Conservation (phyloP, 2,113 vertebrate genomes). For the Lepisosteus osseus region DNA sequence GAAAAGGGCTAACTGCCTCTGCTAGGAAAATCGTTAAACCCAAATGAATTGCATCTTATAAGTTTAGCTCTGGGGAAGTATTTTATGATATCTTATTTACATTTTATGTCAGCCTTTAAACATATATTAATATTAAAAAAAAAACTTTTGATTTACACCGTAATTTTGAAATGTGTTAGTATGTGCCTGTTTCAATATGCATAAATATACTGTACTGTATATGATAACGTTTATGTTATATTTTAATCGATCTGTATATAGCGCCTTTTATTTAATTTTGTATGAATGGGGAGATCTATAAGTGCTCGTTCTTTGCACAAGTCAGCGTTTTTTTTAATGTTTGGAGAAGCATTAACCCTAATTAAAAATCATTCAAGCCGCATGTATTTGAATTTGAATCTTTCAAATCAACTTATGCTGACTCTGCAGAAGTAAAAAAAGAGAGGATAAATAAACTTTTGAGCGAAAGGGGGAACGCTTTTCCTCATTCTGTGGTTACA, state of each 20-base stretch:
- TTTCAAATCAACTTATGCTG: conserved; percentile 51
- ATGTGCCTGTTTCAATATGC: too few relatives aligned
- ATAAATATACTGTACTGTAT: too few relatives aligned
- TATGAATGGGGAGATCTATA: too few relatives aligned
- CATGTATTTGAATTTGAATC: conserved; percentile 28
- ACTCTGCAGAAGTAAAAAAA: conserved; percentile 38
- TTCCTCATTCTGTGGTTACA: neutral
- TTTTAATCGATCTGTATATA: too few relatives aligned
- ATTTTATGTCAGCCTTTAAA: conserved; percentile 9
- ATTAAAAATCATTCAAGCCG: conserved; percentile 38
- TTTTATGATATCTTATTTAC: too few relatives aligned
- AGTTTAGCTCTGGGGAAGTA: neutral
- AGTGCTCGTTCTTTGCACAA: too few relatives aligned
- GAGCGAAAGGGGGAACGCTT: conserved; percentile 8
- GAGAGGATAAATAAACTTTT: conserved; percentile 3
- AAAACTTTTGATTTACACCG: too few relatives aligned
- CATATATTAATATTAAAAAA: too few relatives aligned
- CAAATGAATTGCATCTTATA: neutral
- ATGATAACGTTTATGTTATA: too few relatives aligned
- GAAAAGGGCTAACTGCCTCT: conserved; percentile 48
- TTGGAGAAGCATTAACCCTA: conserved; percentile 30
- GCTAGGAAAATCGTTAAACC: conserved; percentile 38
- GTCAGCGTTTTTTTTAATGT: too few relatives aligned
- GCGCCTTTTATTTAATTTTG: too few relatives aligned
- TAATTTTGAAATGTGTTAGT: too few relatives aligned